These are phyloP conservation scores for Zygogramma bicolorata DNA, from an alignment of 2,888 invertebrate genomes.

Conservation along the genomic window DNA sequence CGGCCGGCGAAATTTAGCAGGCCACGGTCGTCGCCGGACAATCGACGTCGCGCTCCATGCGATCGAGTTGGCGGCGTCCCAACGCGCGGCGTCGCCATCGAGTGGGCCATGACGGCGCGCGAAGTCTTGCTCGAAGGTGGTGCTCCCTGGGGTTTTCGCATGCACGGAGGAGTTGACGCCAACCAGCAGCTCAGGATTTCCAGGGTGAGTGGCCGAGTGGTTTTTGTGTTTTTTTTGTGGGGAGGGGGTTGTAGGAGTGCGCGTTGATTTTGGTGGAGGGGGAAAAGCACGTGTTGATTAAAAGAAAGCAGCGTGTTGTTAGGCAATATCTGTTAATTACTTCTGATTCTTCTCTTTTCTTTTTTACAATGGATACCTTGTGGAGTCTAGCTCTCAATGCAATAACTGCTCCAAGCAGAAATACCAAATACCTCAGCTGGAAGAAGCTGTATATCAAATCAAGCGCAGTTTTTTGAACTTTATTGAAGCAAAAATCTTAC, in stretches of 20 bases:
- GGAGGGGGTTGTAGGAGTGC: not conserved
- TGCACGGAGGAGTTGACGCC: constrained; percentile 86
- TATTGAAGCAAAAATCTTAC: too few species aligned
- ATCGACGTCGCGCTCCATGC: constrained; percentile 27
- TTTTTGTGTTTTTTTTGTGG: too few species aligned
- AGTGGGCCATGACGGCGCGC: constrained; percentile 73
- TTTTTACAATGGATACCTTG: too few species aligned
- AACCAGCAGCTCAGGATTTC: constrained; percentile 84
- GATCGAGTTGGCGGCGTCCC: constrained; percentile 54
- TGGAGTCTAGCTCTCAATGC: too few species aligned
- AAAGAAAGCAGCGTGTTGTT: too few species aligned
- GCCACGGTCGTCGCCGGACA: constrained; percentile 19
- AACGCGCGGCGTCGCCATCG: constrained; percentile 43
- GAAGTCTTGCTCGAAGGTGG: constrained; percentile 85
- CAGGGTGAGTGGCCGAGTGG: constrained; percentile 73
- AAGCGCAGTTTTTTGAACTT: too few species aligned
- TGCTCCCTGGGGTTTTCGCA: constrained; percentile 90
- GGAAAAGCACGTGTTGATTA: not conserved
- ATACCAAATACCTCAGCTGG: too few species aligned
- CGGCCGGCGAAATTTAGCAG: constrained; percentile 23
- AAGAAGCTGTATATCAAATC: too few species aligned
- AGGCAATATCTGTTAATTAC: too few species aligned
- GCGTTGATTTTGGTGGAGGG: not conserved
- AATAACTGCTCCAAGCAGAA: too few species aligned
- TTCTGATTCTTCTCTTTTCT: too few species aligned